A percentile compares a stretch with the other conserved stretches of the same genome.
These are phyloP conservation scores for Muscina levida DNA, from an alignment of 2,888 invertebrate genomes.

Conservation along the genomic window DNA sequence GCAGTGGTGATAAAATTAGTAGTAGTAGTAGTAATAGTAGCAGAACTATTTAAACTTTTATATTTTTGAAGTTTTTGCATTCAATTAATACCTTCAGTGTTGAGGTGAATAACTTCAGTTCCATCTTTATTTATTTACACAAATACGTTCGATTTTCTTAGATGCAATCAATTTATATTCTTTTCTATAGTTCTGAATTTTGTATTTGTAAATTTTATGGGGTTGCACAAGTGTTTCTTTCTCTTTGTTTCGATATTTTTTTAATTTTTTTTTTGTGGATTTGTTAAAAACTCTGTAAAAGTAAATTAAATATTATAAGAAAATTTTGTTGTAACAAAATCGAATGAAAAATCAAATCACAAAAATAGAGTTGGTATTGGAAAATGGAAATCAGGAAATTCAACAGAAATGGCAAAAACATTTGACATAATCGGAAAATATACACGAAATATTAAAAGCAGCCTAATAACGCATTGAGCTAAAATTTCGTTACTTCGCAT, in stretches of 20 bases:
- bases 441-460: not conserved
- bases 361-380: conserved; percentile 20
- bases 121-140: conserved; percentile 68
- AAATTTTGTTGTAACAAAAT: conserved; percentile 47
- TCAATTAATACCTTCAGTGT: conserved; percentile 70
- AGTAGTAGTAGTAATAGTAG: not conserved
- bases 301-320: conserved; percentile 63
- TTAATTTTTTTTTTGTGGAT: not conserved
- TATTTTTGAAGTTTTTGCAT: not conserved
- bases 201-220: conserved; percentile 21
- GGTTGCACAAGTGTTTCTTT: conserved; percentile 40
- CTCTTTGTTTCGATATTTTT: too few relatives aligned
- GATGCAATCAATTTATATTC: conserved; percentile 40
- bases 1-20: conserved; percentile 21
- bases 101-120: conserved; percentile 70
- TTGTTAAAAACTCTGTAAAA: conserved; percentile 55
- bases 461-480: not conserved
- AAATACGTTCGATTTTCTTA: conserved; percentile 12
- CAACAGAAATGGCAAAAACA: conserved; percentile 19
- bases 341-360: conserved; percentile 15
- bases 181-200: conserved; percentile 25
- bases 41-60: not conserved
- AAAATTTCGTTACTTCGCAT: not conserved
- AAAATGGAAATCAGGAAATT: conserved; percentile 30
- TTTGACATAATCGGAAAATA: conserved; percentile 1